Evolutionary conservation across 2,888 invertebrate genomes (phyloP), one percentile per base, ranked within the genome.

Genomic region (Odontothrips loti): DNA sequence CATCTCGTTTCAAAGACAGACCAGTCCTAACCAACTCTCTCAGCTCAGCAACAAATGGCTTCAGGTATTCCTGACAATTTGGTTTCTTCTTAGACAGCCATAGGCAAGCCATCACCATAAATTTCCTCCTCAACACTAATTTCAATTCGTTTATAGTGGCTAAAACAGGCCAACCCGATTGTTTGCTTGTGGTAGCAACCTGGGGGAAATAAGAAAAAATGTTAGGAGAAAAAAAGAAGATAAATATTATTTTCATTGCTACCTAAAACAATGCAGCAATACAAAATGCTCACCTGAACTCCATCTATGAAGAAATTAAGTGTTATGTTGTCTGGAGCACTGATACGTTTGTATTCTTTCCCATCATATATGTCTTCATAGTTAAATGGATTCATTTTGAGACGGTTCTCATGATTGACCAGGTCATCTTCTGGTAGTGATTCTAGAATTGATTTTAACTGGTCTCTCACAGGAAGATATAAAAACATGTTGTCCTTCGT

Each of bases 361-460:
- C 68, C 68, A 68, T 68, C 68, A 68, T 23, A 68, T 4, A 68
- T 68, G 4, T 68, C 68, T 11, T 68, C 68, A 68, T 68, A 68
- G 6, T 68, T 68, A 11, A 23, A 23, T 0, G 23, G 0, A 11
- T 23, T 68, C 0, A 68, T 68, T 11, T 68, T 68, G 6, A 6
- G 10, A 17, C 63, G 63, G 9, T 23, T 9, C n/a, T 0, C 1
- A 8, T 1, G 4, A 1, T 11, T 11, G 1, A 63, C 0, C 1
- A 0, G 68, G 11, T 10, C 68, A 68, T 68, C 9, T 10, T 68
- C 68, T 23, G 68, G 68, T 2, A 68, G n/a, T 10, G 4, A 23
- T 23, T 68, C 23, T 9, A 68, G 23, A 23, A 68, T 0, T 23
- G 68, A 0, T 11, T 23, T 11, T 9, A 68, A 8, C 23, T 68